phyloP scores from a whole-genome alignment of 2,888 invertebrate species.

The Leucozona laternaria region DNA sequence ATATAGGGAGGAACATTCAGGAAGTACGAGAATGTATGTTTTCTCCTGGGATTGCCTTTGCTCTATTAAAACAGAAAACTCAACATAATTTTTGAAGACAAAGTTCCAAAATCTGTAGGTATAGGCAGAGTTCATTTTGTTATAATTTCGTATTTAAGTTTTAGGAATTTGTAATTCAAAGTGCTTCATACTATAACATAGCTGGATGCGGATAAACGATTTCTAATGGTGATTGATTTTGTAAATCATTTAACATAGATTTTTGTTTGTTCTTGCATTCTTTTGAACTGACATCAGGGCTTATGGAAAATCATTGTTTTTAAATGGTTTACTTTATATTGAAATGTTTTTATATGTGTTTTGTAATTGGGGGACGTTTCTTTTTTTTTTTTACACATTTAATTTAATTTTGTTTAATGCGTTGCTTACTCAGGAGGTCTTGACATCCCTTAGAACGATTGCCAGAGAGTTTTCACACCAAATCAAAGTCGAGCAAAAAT shows the following conservation, averaged over 20 bases:
- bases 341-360: not conserved
- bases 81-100: not conserved
- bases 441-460: too few relatives aligned
- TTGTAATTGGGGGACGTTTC: not conserved
- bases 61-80: not conserved
- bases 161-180: slow-evolving; percentile 56
- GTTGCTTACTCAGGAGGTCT: too few relatives aligned
- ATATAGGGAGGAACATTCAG: not conserved
- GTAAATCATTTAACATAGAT: slow-evolving; percentile 59
- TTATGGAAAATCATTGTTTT: slow-evolving; percentile 31
- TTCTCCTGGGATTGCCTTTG: slow-evolving; percentile 43
- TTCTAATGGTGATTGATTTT: slow-evolving; percentile 62
- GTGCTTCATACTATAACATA: not conserved
- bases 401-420: too few relatives aligned
- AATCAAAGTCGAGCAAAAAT: too few relatives aligned
- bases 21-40: not conserved
- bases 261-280: slow-evolving; percentile 20
- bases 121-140: slow-evolving; percentile 19
- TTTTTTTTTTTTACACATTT: not conserved
- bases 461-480: too few relatives aligned
- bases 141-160: slow-evolving; percentile 12
- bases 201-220: slow-evolving; percentile 52
- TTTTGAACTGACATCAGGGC: not conserved
- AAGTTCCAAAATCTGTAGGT: slow-evolving; percentile 37
- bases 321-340: not conserved